These are phyloP conservation scores for Okapia johnstoni DNA, from an alignment of 2,113 vertebrate species.

Conservation along the genomic window DNA sequence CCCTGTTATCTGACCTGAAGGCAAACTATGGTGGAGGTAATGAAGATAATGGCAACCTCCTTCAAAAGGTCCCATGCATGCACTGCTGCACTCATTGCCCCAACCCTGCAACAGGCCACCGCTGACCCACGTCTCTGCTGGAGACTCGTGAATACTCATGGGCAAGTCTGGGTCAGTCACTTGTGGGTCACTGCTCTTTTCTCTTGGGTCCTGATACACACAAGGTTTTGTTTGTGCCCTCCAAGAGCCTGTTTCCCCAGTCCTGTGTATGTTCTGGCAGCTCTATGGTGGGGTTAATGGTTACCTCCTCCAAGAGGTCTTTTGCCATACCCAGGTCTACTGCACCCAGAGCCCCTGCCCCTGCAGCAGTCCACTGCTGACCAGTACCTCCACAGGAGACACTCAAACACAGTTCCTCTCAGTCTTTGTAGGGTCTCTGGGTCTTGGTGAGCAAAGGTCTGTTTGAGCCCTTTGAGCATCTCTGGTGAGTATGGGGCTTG, in stretches of 20 bases:
- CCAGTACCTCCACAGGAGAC: fast-evolving
- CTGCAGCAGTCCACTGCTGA: not conserved
- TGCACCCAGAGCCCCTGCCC: not conserved
- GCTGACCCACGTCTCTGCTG: not conserved
- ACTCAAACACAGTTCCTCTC: not conserved
- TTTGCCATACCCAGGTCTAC: not conserved
- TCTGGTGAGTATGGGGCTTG: not conserved
- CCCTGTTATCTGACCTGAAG: not conserved
- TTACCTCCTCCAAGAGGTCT: not conserved
- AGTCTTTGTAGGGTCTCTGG: not conserved
- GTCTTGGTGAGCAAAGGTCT: not conserved
- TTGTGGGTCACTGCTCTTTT: not conserved
- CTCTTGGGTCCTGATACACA: not conserved
- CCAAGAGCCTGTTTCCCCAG: not conserved
- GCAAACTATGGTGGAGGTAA: not conserved
- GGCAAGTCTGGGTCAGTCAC: not conserved
- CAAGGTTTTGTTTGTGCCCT: not conserved
- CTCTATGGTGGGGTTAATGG: not conserved
- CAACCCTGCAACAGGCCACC: not conserved
- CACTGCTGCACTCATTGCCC: not conserved
- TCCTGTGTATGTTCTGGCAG: not conserved
- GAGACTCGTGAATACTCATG: not conserved
- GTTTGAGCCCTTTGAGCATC: not conserved
- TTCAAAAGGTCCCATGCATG: not conserved
- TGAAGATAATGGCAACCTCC: not conserved